Evolutionary conservation across 2,797 vertebrate species (phyloP).

Genomic region (Cossypha caffra): DNA sequence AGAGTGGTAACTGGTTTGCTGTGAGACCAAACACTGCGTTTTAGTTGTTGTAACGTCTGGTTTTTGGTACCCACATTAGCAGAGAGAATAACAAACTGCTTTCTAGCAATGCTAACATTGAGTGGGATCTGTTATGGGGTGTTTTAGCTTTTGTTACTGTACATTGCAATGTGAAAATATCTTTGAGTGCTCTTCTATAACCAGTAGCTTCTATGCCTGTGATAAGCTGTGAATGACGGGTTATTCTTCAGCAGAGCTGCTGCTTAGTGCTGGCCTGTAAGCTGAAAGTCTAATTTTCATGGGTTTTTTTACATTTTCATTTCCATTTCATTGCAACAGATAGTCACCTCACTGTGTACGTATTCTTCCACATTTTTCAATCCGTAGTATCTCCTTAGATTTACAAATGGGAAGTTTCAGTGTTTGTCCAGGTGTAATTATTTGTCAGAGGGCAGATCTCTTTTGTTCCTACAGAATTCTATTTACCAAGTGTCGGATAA

Average conservation of each 20-base stretch:
- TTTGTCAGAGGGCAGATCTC: neutral
- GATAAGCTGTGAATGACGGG: neutral
- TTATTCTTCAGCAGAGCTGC: neutral
- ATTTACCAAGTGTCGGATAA: neutral
- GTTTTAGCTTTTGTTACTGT: neutral
- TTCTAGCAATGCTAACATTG: neutral
- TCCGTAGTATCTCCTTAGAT: neutral
- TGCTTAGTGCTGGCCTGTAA: neutral
- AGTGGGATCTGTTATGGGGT: neutral
- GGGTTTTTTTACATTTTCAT: neutral
- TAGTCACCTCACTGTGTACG: accelerated
- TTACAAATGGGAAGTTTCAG: neutral
- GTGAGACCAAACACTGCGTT: accelerated
- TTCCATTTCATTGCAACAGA: neutral
- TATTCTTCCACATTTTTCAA: neutral
- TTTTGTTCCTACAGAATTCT: neutral
- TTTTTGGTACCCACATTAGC: neutral
- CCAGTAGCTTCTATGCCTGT: accelerated
- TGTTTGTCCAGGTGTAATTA: neutral
- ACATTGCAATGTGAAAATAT: neutral
- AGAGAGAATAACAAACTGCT: neutral
- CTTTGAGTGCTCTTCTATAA: neutral
- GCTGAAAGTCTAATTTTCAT: neutral
- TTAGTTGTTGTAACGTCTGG: neutral
- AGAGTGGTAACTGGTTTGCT: neutral